Evolutionary conservation across 2,888 invertebrate species (phyloP).

Genomic region (Sthenelais limicola): DNA sequence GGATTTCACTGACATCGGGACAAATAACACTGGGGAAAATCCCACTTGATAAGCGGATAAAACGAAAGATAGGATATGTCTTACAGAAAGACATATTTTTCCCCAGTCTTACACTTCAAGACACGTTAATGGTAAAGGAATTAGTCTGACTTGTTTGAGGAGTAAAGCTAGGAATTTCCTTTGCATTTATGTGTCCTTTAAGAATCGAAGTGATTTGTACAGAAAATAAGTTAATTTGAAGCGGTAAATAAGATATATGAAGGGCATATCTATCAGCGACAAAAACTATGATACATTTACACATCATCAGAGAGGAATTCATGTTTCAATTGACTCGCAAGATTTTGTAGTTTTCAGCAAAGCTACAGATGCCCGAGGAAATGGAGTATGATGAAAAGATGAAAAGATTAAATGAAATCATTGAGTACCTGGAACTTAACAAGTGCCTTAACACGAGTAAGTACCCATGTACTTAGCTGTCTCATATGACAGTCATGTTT

Average conservation of each 20-base stretch:
- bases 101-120: slow-evolving; percentile 82
- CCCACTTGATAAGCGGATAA: slow-evolving; percentile 80
- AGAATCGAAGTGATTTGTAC: no score
- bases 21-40: slow-evolving; percentile 79
- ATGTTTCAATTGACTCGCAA: no score
- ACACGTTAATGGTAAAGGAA: no score
- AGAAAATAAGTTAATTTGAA: no score
- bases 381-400: slow-evolving; percentile 80
- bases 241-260: no score
- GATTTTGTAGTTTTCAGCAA: slow-evolving; percentile 77
- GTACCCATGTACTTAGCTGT: slow-evolving; percentile 65
- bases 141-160: no score
- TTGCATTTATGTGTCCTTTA: no score
- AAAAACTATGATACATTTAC: no score
- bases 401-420: slow-evolving; percentile 84
- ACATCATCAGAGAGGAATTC: no score
- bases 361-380: slow-evolving; percentile 80
- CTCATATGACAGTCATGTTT: no score
- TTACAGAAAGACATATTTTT: slow-evolving; percentile 88
- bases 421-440: slow-evolving; percentile 82
- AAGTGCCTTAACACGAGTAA: slow-evolving; percentile 84
- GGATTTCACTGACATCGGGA: slow-evolving; percentile 78
- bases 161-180: no score
- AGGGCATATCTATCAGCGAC: no score
- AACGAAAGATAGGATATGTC: slow-evolving; percentile 85